Conservation (phyloP, 2,113 vertebrate genomes). For the Calypte anna region DNA sequence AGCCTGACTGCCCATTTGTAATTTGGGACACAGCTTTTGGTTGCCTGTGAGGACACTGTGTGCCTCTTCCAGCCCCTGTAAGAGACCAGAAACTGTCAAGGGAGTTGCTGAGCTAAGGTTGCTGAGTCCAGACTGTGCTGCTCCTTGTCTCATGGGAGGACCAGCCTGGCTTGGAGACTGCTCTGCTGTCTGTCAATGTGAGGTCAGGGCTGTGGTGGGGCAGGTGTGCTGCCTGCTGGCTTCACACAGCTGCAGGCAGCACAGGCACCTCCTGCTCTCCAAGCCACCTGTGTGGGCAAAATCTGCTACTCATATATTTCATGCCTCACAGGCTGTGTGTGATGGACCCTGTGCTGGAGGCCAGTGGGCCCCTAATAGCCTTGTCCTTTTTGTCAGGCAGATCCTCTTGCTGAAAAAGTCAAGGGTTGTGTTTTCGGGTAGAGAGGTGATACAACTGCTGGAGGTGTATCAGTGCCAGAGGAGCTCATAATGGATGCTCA, state of each 20-base stretch:
- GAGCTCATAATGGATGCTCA: not conserved
- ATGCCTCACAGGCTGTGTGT: not conserved
- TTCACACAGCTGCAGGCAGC: not conserved
- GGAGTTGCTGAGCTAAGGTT: not conserved
- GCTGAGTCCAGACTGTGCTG: accelerated
- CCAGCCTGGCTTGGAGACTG: not conserved
- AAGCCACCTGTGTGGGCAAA: accelerated
- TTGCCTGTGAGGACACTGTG: not conserved
- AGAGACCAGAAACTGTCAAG: not conserved
- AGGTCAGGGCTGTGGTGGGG: not conserved
- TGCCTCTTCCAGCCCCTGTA: not conserved
- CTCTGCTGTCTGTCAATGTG: accelerated
- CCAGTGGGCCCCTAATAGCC: not conserved
- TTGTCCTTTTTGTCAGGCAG: not conserved
- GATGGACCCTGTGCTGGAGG: not conserved
- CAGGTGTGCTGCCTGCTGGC: not conserved
- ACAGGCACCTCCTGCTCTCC: accelerated
- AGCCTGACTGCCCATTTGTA: not conserved
- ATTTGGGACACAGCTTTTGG: not conserved
- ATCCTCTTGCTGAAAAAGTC: not conserved
- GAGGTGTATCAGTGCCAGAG: not conserved
- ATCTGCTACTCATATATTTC: not conserved
- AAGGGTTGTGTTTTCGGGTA: not conserved
- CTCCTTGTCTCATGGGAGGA: not conserved
- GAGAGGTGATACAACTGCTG: not conserved